Evolutionary conservation across 2,888 invertebrate species (phyloP).

Genomic region (Synergus umbraculus): DNA sequence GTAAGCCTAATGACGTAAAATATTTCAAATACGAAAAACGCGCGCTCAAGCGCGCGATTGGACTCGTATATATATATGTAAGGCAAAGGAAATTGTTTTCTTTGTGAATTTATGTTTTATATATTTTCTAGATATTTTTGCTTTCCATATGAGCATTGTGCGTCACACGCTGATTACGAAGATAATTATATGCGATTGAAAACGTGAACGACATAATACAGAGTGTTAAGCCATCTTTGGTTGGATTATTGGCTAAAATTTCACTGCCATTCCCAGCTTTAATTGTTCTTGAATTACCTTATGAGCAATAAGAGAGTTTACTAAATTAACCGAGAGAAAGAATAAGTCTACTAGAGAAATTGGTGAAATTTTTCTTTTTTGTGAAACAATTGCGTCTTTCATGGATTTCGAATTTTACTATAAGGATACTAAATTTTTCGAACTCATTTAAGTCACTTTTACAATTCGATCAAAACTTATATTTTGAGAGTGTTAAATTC

Average conservation of each 20-base stretch:
- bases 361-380: constrained; percentile 20
- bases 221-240: constrained; percentile 21
- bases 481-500: too few species aligned
- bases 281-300: constrained; percentile 35
- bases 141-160: neutral
- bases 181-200: constrained; percentile 14
- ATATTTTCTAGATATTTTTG: constrained; percentile 13
- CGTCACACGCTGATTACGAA: constrained; percentile 13
- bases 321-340: constrained; percentile 9
- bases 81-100: neutral
- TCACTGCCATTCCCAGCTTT: constrained; percentile 36
- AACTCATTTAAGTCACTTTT: too few species aligned
- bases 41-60: too few species aligned
- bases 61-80: neutral
- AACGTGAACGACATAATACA: constrained; percentile 10
- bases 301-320: constrained; percentile 28
- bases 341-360: constrained; percentile 30
- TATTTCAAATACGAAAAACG: too few species aligned
- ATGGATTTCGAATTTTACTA: neutral
- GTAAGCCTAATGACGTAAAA: too few species aligned
- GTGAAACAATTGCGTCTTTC: neutral
- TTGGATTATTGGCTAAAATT: constrained; percentile 28
- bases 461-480: too few species aligned
- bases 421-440: too few species aligned
- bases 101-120: neutral